Percentiles rank a stretch among this genome's conserved stretches.
Evolutionary conservation across 2,888 invertebrate species (phyloP).

Genomic region (Agelastica alni): DNA sequence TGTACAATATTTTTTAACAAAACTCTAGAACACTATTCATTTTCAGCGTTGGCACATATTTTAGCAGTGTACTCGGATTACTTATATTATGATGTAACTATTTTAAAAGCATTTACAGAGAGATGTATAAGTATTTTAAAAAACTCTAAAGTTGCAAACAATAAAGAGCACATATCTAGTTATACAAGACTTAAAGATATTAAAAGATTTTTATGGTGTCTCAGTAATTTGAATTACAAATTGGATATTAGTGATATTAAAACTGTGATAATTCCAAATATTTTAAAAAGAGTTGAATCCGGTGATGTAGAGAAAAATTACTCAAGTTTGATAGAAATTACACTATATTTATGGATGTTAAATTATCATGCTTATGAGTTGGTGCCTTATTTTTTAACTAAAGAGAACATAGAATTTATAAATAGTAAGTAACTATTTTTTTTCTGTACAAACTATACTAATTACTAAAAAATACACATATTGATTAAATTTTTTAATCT

Average conservation of each 20-base stretch:
- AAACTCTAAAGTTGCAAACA: slow-evolving; percentile 33
- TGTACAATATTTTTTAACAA: slow-evolving; percentile 52
- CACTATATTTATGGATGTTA: slow-evolving; percentile 56
- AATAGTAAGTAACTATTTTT: slow-evolving; percentile 34
- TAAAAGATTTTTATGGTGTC: slow-evolving; percentile 55
- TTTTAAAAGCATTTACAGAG: slow-evolving; percentile 46
- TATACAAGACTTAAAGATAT: slow-evolving; percentile 55
- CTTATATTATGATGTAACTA: slow-evolving; percentile 49
- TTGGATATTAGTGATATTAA: slow-evolving; percentile 42
- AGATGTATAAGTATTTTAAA: slow-evolving; percentile 46
- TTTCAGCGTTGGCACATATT: slow-evolving; percentile 53
- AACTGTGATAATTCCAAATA: slow-evolving; percentile 46
- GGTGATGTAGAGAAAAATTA: slow-evolving; percentile 45
- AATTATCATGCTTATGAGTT: slow-evolving; percentile 48
- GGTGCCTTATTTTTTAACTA: slow-evolving; percentile 44
- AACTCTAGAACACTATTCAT: slow-evolving; percentile 48
- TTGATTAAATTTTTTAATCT: too few relatives aligned
- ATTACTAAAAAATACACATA: too few relatives aligned
- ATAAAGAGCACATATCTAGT: slow-evolving; percentile 35
- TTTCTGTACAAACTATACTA: too few relatives aligned
- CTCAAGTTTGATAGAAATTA: slow-evolving; percentile 48
- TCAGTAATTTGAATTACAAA: slow-evolving; percentile 48
- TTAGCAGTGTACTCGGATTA: slow-evolving; percentile 55
- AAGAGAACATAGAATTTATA: slow-evolving; percentile 32
- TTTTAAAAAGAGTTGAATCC: slow-evolving; percentile 40